Base-by-base conservation (phyloP, 2,113 vertebrate genomes). In the Odocoileus hemionus region DNA sequence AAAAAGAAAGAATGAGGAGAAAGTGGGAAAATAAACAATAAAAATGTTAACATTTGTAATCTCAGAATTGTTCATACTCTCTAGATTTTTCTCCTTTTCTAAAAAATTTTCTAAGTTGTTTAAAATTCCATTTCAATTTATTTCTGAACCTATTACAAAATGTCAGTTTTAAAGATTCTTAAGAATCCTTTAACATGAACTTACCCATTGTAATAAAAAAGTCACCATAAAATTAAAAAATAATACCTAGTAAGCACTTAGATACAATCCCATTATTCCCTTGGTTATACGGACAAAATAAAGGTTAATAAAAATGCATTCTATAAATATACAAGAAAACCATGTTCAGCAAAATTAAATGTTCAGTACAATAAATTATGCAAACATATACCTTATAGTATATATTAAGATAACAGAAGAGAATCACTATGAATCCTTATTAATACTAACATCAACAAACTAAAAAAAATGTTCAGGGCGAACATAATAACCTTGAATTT, bases 21-120 rank as follows among this genome's bases (percentile, higher is more conserved):
- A 94, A 86, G 7, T 87, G 17, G 19, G 6, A 36, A 96, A 86
- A 93, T 10, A 82, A 1, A 78, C 1, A 33, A 79, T 6, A 15
- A 89, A 93, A 96, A n/a, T 85, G n/a, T 45, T 82, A 95, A 50
- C 4, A 47, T n/a, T 80, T 94, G 94, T 94, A 54, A 92, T 95
- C 76, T 96, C 70, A 60, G 50, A 98, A 70, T 60, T 86, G 45
- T 78, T 95, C 0, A 89, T 83, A 55, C 19, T 88, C 58, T 33
- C 47, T 39, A 86, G 78, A 60, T 85, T 80, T 86, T 86, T 54
- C 64, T 58, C 43, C 43, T 82, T 76, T 61, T 95, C 70, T 54
- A 60, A 55, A 91, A 86, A 25, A 16, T 14, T 79, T 36, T 30
- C 16, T 33, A 36, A 87, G 12, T 43, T 60, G 50, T 30, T 28